These are phyloP conservation scores for Cryptoblepharus egeriae DNA, from an alignment of 2,797 vertebrate genomes.

Conservation along the genomic window DNA sequence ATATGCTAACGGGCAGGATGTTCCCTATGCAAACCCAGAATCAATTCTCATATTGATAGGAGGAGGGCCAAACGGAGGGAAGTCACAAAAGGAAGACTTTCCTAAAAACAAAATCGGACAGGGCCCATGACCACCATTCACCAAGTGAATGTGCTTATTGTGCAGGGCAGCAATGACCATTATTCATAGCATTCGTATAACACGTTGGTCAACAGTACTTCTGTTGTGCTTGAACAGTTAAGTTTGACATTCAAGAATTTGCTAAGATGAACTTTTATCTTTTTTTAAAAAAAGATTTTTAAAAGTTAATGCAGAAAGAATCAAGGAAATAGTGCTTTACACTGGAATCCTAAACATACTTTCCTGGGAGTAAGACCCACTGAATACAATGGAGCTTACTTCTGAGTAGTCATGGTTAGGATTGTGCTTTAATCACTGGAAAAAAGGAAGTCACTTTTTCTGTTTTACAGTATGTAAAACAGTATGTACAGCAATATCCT, in stretches of 20 bases:
- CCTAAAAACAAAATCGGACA: conserved; percentile 19
- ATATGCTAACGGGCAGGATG: conserved; percentile 15
- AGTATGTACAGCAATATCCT: neutral
- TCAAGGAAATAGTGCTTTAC: neutral
- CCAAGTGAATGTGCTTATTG: conserved; percentile 56
- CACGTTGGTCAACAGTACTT: conserved; percentile 32
- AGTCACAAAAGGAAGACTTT: conserved; percentile 1
- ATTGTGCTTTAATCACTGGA: neutral
- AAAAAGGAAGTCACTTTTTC: neutral
- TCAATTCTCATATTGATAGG: conserved; percentile 24
- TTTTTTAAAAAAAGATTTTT: neutral
- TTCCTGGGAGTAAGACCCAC: too few relatives aligned
- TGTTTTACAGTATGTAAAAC: too few relatives aligned
- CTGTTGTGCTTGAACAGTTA: neutral
- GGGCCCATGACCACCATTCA: conserved; percentile 42
- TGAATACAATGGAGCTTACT: too few relatives aligned
- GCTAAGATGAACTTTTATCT: conserved; percentile 12
- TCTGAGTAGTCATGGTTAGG: too few relatives aligned
- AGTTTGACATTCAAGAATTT: conserved; percentile 21
- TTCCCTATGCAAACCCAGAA: conserved; percentile 10
- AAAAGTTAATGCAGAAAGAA: neutral
- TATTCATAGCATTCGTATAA: neutral
- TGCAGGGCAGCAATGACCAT: conserved; percentile 33
- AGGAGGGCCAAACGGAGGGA: conserved; percentile 22
- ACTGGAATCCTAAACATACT: too few relatives aligned